These are phyloP conservation scores for Pachydiplax longipennis DNA, from an alignment of 2,888 invertebrate genomes.

Conservation along the genomic window DNA sequence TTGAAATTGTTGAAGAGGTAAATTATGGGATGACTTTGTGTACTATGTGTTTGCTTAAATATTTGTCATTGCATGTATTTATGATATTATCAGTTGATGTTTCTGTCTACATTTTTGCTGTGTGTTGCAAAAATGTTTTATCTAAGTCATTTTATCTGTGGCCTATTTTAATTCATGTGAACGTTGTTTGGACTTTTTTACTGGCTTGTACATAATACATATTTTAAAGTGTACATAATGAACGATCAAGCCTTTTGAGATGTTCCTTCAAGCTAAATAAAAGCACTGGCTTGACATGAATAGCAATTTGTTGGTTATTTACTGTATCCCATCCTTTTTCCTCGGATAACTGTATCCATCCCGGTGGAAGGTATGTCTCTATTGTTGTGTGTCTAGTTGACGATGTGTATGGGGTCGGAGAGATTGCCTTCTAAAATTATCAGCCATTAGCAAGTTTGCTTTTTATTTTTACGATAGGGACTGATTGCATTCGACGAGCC, in stretches of 20 bases:
- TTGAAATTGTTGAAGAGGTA: background rate
- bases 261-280: slow-evolving; percentile 45
- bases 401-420: too few relatives aligned
- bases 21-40: slow-evolving; percentile 29
- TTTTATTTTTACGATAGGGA: background rate
- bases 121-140: slow-evolving; percentile 39
- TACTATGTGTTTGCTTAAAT: slow-evolving; percentile 10
- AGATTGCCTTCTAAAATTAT: too few relatives aligned
- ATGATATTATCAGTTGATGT: background rate
- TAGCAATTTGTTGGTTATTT: too few relatives aligned
- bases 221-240: background rate
- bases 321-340: too few relatives aligned
- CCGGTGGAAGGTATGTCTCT: too few relatives aligned
- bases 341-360: too few relatives aligned
- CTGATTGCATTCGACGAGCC: background rate
- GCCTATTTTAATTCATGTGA: slow-evolving; percentile 5
- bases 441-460: background rate
- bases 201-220: slow-evolving; percentile 18
- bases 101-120: slow-evolving; percentile 18
- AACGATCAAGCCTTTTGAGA: background rate
- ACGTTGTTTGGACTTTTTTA: slow-evolving; percentile 17
- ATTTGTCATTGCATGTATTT: slow-evolving; percentile 25
- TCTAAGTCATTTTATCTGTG: slow-evolving; percentile 37
- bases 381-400: too few relatives aligned
- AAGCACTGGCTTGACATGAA: slow-evolving; percentile 1